Evolutionary conservation across 2,797 vertebrate species (phyloP).

Genomic region (Gymnoscopelus microlampas): DNA sequence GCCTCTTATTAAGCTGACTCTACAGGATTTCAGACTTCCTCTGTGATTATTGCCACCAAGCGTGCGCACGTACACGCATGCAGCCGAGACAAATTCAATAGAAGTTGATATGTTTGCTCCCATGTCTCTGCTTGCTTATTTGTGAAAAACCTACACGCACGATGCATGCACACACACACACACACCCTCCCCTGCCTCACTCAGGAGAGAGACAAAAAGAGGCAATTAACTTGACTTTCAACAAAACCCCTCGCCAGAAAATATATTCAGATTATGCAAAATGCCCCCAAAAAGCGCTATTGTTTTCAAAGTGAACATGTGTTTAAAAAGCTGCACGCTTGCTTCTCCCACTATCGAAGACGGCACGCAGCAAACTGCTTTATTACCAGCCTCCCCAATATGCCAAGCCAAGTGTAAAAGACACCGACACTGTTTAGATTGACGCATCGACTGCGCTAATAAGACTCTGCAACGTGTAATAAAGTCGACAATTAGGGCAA

Average conservation of each 20-base stretch:
- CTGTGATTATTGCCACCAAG: constrained; percentile 48
- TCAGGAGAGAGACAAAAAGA: constrained; percentile 75
- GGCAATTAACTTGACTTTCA: constrained; percentile 88
- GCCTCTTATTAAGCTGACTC: constrained; percentile 33
- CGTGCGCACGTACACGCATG: constrained; percentile 11
- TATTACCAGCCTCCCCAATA: constrained; percentile 77
- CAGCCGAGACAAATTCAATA: constrained; percentile 44
- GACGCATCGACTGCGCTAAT: constrained; percentile 72
- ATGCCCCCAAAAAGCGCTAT: constrained; percentile 76
- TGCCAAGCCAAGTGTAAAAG: constrained; percentile 83
- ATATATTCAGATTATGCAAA: constrained; percentile 90
- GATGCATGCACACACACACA: constrained; percentile 27
- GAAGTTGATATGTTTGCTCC: constrained; percentile 48
- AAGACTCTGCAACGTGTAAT: constrained; percentile 82
- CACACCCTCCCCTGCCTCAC: constrained; percentile 48
- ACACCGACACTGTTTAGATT: constrained; percentile 70
- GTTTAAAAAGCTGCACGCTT: constrained; percentile 77
- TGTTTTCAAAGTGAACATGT: constrained; percentile 87
- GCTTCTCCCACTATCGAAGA: constrained; percentile 72
- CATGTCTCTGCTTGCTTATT: constrained; percentile 37
- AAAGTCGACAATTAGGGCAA: constrained; percentile 86
- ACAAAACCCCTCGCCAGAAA: constrained; percentile 84
- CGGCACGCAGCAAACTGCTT: constrained; percentile 69
- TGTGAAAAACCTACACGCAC: constrained; percentile 21
- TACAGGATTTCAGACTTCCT: constrained; percentile 42